Evolutionary conservation across 2,888 invertebrate genomes (phyloP), one percentile per base, ranked within the genome.

Genomic region (Beris morrisii): DNA sequence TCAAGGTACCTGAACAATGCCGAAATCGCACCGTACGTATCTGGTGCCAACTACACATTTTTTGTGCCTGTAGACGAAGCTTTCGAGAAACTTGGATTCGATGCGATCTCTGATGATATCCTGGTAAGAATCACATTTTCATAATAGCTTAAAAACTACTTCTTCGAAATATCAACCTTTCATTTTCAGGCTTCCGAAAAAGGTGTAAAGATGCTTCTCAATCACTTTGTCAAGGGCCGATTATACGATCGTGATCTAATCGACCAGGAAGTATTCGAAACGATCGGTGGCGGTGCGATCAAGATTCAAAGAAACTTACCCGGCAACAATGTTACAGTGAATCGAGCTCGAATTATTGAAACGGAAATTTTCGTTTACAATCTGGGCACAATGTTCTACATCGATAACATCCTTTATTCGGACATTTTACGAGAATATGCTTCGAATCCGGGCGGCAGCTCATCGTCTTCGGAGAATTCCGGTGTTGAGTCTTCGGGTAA

Each of bases 61-160:
- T 87, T 89, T 76, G 89, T 88, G 56, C 89, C 89, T 6, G 85
- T 83, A 6, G 88, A 89, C 76, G 82, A 82, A 44, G 89, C 88
- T 2, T 88, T 89, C 74, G 83, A 84, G 71, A 81, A 83, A 70
- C 75, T 86, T n/a, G 86, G 87, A 11, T 81, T 85, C 68, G 84
- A 84, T 72, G 79, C 81, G 70, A 82, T 85, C 73, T 83, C 85
- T 9, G 86, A 86, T 73, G 84, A 85, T 75, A 74, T 77, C 56
- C 73, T 81, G 75, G 79, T 76, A 73, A 50, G n/a, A 22, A 9
- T 38, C 4, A 38, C 5, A 38, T 13, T 52, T 22, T 52, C 11
- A 52, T 52, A 12, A 22, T 22, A 22, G 22, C 22, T 22, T 22
- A 22, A 22, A 22, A 22, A 22, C 3, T 1, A 22, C 22, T 22